Evolutionary conservation across 2,113 vertebrate genomes (phyloP), one percentile per base, ranked within the genome.

Genomic region (Crotalus helleri): DNA sequence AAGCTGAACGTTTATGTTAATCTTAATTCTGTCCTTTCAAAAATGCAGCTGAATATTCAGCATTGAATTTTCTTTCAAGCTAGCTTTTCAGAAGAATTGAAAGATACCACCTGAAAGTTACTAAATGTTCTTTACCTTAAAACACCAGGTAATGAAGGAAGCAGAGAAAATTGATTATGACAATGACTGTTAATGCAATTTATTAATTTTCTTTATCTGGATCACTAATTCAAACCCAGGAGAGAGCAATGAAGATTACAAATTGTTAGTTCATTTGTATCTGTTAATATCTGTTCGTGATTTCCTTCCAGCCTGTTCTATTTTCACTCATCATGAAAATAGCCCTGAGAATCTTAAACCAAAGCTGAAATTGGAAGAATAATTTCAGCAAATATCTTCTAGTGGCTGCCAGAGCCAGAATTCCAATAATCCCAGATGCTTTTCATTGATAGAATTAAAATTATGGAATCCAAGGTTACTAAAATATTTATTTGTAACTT

Each of bases 401-500:
- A 53, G 5, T 39, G 46, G 19, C 86, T 69, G n/a, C 88, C n/a
- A 92, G 54, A 54, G 49, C 21, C 33, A 12, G 29, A 39, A 51
- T 87, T 87, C 57, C 85, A 87, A 51, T 33, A 49, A 7, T n/a
- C 91, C 29, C 58, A 88, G 58, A 92, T 69, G 58, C 46, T 49
- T 54, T 49, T 86, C 87, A 23, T 26, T 92, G 5, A 24, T 88
- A 46, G n/a, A 88, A 92, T 54, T 24, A 88, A n/a, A 88, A 88
- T 23, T 59, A 64, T 69, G 49, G 86, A 92, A 88, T 54, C 59
- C 91, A 92, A 92, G 58, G 91, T 92, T 88, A 88, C 86, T 59
- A 92, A 88, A 92, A 92, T 92, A 92, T 92, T 92, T 88, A 92
- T 23, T 51, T 88, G 21, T 54, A 87, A 33, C 86, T 88, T 12